Evolutionary conservation across 2,888 invertebrate genomes (phyloP), one percentile per base, ranked within the genome.

Genomic region (Apamea anceps): DNA sequence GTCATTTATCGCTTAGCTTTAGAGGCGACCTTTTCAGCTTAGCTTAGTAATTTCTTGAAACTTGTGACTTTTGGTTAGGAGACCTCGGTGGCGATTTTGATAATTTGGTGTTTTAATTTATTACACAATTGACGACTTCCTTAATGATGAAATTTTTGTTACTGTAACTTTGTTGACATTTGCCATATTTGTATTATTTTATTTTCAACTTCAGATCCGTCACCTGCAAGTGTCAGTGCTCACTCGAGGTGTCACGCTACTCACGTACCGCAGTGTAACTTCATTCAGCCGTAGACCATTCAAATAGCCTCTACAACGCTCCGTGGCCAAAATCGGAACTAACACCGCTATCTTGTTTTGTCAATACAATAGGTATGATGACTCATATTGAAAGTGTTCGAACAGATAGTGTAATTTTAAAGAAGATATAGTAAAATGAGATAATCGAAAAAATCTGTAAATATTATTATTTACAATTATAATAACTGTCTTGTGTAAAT

Each of bases 191-290:
- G 18, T 51, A 51, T 21, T 51, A 51, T 21, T 54, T 45, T 10
- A 45, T 45, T 45, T 45, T 45, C 10, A n/a, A n/a, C 63, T 97
- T 97, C 37, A 98, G 91, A 86, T 98, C 98, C 15, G 98, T 97
- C 75, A 98, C 98, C 95, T 97, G 91, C 0, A 82, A 70, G 65
- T 51, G 77, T 51, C 74, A 76, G 73, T 42, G 79, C n/a, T 72
- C 77, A 82, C 68, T 65, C 75, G 48, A 42, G 2, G 37, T 51
- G 48, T 0, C 60, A 0, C 3, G 2, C 2, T 13, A 18, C 67
- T 42, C 48, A 0, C 76, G 12, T 1, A 63, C 70, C 79, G 70
- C 79, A 54, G 60, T 68, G 42, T n/a, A 48, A 68, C 51, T 51
- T 79, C 62, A 72, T 54, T 45, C 66, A 28, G 12, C 28, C 21